A percentile compares a stretch with the other conserved stretches of the same genome.
Evolutionary conservation across 2,113 vertebrate genomes (phyloP).

Genomic region (Elanoides forficatus): DNA sequence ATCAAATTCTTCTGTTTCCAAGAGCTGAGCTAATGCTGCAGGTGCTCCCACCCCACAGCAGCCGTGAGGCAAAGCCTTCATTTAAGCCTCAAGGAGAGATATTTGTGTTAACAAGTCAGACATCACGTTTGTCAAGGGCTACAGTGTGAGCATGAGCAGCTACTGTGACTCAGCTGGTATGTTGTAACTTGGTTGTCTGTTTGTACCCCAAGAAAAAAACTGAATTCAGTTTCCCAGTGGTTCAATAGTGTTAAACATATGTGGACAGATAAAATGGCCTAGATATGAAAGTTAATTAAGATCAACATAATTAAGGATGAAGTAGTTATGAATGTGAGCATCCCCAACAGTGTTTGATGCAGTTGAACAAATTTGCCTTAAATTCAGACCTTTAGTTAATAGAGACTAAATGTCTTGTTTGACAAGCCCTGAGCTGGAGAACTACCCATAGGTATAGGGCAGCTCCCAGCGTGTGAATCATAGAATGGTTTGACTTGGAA

Average conservation of each 20-base stretch:
- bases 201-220: not conserved
- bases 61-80: not conserved
- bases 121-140: not conserved
- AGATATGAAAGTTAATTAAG: not conserved
- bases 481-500: no score
- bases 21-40: not conserved
- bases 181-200: not conserved
- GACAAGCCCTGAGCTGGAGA: not conserved
- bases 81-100: not conserved
- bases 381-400: not conserved
- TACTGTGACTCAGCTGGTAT: not conserved
- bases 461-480: not conserved
- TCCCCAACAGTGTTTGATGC: not conserved
- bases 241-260: not conserved
- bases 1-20: not conserved
- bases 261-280: not conserved
- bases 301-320: not conserved
- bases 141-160: not conserved
- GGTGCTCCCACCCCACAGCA: not conserved
- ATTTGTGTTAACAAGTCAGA: not conserved
- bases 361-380: not conserved
- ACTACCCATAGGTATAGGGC: not conserved
- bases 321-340: not conserved
- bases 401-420: not conserved
- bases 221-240: not conserved